phyloP scores from a whole-genome alignment of 2,888 invertebrate species.

The Brenthis ino region DNA sequence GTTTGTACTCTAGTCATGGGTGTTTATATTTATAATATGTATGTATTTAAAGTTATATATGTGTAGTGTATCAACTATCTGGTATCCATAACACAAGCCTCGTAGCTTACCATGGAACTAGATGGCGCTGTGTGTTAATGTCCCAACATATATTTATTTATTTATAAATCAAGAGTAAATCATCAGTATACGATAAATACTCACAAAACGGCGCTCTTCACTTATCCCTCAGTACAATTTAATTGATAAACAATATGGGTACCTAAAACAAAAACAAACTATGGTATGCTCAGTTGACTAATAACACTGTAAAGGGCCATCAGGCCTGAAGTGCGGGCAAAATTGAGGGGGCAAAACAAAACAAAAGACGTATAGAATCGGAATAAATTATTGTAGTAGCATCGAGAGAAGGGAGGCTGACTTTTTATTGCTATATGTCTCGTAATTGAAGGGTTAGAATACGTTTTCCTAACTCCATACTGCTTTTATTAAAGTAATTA shows the following conservation, averaged over 20 bases:
- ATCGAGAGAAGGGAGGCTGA: slow-evolving; percentile 60
- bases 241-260: slow-evolving; percentile 48
- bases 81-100: too few species aligned
- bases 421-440: slow-evolving; percentile 60
- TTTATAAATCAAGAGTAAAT: not conserved
- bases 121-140: too few species aligned
- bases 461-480: too few species aligned
- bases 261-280: slow-evolving; percentile 55
- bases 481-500: too few species aligned
- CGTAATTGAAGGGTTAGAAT: slow-evolving; percentile 41
- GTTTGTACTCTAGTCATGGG: too few species aligned
- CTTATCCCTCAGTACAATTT: slow-evolving; percentile 39
- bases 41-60: too few species aligned
- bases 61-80: too few species aligned
- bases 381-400: slow-evolving; percentile 66
- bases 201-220: slow-evolving; percentile 21
- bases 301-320: slow-evolving; percentile 71
- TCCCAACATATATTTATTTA: too few species aligned
- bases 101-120: too few species aligned
- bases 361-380: slow-evolving; percentile 54
- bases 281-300: slow-evolving; percentile 60
- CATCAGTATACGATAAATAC: slow-evolving; percentile 9
- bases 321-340: slow-evolving; percentile 56
- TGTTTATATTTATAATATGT: too few species aligned
- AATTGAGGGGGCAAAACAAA: slow-evolving; percentile 41